A percentile compares a stretch with the other conserved stretches of the same genome.
These are phyloP conservation scores for Neotoxoptera formosana DNA, from an alignment of 1,140 invertebrate genomes.

Conservation along the genomic window DNA sequence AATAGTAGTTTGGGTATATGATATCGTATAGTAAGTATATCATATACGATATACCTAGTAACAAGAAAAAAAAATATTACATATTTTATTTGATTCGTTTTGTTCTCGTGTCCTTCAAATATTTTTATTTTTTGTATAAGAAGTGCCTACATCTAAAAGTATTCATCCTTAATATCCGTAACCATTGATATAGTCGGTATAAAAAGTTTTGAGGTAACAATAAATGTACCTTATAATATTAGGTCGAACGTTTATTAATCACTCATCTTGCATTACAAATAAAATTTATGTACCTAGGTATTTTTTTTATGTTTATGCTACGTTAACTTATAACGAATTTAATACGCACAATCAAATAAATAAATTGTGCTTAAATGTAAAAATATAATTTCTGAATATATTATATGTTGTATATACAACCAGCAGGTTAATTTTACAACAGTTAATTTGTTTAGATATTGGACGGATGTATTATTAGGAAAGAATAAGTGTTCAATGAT, in stretches of 20 bases:
- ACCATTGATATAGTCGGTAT: background rate
- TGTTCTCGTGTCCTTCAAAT: background rate
- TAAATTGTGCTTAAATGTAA: background rate
- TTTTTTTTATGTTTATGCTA: background rate
- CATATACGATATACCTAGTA: no score
- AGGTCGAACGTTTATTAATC: background rate
- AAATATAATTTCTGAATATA: slow-evolving; percentile 2
- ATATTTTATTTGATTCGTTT: background rate
- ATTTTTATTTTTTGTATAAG: background rate
- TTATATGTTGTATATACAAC: background rate
- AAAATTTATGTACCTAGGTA: background rate
- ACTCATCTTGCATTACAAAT: background rate
- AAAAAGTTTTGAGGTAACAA: background rate
- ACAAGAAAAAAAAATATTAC: background rate
- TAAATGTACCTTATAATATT: background rate
- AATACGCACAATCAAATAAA: background rate
- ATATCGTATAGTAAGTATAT: background rate
- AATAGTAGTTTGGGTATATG: background rate
- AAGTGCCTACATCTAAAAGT: background rate
- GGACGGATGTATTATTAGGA: background rate
- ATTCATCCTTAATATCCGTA: background rate
- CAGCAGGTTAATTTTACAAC: background rate
- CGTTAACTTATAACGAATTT: background rate
- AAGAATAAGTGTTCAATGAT: background rate
- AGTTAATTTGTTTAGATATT: background rate